Percentiles rank a stretch among this genome's conserved stretches.
Conservation (phyloP, 37 sponge, comb jelly and placozoan genomes). For the Cliona cf. orientalis region DNA sequence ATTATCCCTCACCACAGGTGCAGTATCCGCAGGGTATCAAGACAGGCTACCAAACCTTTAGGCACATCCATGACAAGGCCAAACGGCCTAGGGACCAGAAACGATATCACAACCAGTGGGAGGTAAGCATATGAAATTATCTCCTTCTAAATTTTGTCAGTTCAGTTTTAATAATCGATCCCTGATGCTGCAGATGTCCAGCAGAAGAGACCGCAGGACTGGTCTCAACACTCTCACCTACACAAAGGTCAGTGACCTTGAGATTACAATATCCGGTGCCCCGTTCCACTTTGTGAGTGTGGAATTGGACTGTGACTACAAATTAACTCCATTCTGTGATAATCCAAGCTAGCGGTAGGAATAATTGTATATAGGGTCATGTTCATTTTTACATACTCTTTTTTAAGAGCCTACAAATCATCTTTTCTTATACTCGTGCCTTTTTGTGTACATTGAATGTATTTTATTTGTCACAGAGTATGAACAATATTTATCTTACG, state of each 20-base stretch:
- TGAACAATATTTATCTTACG: no score
- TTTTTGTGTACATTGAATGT: no score
- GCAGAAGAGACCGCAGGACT: slow-evolving; percentile 66
- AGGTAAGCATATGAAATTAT: slow-evolving; percentile 26
- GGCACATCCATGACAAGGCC: slow-evolving; percentile 76
- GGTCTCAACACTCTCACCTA: slow-evolving; percentile 72
- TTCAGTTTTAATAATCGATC: not conserved
- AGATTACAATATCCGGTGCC: slow-evolving; percentile 75
- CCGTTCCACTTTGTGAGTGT: slow-evolving; percentile 79
- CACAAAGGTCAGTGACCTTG: slow-evolving; percentile 43
- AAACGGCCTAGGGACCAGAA: slow-evolving; percentile 86
- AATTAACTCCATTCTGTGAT: slow-evolving; percentile 88
- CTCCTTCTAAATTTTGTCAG: not conserved
- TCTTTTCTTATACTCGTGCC: no score
- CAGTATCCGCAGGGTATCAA: slow-evolving; percentile 77
- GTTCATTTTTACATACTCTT: no score
- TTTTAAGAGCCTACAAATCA: no score
- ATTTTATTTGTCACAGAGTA: no score
- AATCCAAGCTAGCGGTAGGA: slow-evolving; percentile 8
- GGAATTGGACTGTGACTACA: slow-evolving; percentile 78
- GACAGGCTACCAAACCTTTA: slow-evolving; percentile 84
- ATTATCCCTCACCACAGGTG: slow-evolving; percentile 42
- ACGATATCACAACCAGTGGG: slow-evolving; percentile 76
- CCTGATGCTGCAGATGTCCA: slow-evolving; percentile 51
- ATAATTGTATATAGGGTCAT: not conserved